Conservation (phyloP, 2,113 vertebrate genomes). For the Phodopus roborovskii region DNA sequence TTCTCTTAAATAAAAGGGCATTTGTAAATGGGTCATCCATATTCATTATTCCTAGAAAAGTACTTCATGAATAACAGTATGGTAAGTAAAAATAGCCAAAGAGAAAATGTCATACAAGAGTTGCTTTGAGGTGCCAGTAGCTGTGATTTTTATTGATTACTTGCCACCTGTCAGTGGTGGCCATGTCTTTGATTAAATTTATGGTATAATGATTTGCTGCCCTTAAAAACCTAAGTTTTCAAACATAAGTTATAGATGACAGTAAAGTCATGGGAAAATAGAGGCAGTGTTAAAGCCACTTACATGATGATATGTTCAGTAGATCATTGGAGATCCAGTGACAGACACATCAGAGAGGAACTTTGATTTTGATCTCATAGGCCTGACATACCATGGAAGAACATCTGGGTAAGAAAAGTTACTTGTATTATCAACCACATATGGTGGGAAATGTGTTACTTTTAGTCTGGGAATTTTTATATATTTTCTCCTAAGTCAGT, state of each 20-base stretch:
- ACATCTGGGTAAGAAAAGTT: neutral
- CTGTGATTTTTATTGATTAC: neutral
- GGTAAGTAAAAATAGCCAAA: neutral
- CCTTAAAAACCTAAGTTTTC: constrained; percentile 35
- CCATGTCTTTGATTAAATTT: constrained; percentile 16
- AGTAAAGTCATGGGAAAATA: neutral
- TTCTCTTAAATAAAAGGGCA: constrained; percentile 52
- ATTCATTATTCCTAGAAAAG: constrained; percentile 41
- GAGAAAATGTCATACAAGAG: constrained; percentile 34
- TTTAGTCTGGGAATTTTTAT: neutral
- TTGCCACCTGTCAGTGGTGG: neutral
- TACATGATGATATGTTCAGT: neutral
- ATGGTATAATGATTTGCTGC: neutral
- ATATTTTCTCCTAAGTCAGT: neutral
- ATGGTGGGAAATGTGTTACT: neutral
- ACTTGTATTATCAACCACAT: neutral
- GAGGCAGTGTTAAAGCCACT: neutral
- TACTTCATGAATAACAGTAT: constrained; percentile 25
- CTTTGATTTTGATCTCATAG: neutral
- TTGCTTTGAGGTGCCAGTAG: constrained; percentile 20
- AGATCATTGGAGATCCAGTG: neutral
- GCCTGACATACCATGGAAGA: neutral
- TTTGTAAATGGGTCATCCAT: neutral
- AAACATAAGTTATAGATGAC: neutral
- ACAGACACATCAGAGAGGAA: neutral